phyloP scores from a whole-genome alignment of 1,140 invertebrate genomes.

The Propsilocerus akamusi region DNA sequence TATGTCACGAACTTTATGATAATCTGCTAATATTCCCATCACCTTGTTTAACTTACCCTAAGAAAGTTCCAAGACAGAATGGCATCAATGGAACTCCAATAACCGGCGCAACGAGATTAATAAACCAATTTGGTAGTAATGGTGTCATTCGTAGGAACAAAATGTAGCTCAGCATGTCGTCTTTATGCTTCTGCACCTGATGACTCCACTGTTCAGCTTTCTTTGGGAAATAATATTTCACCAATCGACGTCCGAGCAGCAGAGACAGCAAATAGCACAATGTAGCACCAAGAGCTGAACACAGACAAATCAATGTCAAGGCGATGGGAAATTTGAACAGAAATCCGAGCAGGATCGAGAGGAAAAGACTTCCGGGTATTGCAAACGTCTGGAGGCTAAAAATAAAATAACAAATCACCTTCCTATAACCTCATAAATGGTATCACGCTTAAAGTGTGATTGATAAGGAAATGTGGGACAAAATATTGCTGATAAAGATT shows the following conservation, averaged over 20 bases:
- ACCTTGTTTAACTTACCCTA: conserved; percentile 32
- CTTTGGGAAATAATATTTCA: conserved; percentile 79
- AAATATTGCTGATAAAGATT: neutral
- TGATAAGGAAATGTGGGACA: conserved; percentile 18
- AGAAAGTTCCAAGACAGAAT: conserved; percentile 85
- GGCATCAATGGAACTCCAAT: conserved; percentile 84
- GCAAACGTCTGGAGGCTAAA: conserved; percentile 94
- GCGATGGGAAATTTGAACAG: conserved; percentile 87
- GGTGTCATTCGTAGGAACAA: conserved; percentile 95
- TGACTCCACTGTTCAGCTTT: conserved; percentile 68
- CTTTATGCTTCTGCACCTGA: conserved; percentile 66
- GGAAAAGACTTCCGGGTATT: conserved; percentile 95
- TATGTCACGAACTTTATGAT: conserved; percentile 16
- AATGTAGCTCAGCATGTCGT: conserved; percentile 90
- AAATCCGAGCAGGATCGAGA: conserved; percentile 95
- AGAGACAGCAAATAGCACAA: conserved; percentile 90
- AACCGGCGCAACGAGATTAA: conserved; percentile 92
- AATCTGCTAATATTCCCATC: neutral
- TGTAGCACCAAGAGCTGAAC: conserved; percentile 88
- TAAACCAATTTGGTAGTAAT: conserved; percentile 98
- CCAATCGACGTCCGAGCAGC: conserved; percentile 64
- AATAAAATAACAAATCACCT: conserved; percentile 7
- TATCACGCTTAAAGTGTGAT: no score
- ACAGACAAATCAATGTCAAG: conserved; percentile 79
- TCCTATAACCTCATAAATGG: neutral